A percentile compares a stretch with the other conserved stretches of the same genome.
phyloP scores from a whole-genome alignment of 2,113 vertebrate genomes.

The Megaceryle maxima region DNA sequence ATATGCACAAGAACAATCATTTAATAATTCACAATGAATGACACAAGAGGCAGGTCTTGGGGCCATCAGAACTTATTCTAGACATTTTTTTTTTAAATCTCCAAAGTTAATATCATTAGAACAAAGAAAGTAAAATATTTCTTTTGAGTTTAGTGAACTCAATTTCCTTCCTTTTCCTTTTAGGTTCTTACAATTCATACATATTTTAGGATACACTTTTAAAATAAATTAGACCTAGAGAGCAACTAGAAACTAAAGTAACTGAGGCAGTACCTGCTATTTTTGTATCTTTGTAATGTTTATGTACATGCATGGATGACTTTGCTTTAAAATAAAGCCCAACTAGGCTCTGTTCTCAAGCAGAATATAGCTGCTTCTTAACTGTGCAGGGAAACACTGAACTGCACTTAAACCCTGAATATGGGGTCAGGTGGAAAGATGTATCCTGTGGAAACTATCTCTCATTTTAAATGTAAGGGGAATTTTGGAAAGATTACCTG shows the following conservation, averaged over 20 bases:
- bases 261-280: slow-evolving; percentile 2
- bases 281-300: background rate
- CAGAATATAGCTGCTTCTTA: background rate
- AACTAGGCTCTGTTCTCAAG: background rate
- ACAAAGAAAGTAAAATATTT: slow-evolving; percentile 14
- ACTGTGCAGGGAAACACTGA: background rate
- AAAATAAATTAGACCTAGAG: background rate
- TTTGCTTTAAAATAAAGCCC: slow-evolving; percentile 12
- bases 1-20: slow-evolving; percentile 69
- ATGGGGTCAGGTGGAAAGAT: background rate
- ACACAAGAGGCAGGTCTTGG: slow-evolving; percentile 36
- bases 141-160: background rate
- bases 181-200: background rate
- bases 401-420: background rate
- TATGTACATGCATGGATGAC: background rate
- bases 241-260: background rate
- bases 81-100: background rate
- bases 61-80: slow-evolving; percentile 45
- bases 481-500: background rate
- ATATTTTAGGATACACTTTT: slow-evolving; percentile 12
- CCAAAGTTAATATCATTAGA: slow-evolving; percentile 19
- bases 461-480: background rate
- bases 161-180: slow-evolving; percentile 1
- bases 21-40: slow-evolving; percentile 68
- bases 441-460: background rate